These are phyloP conservation scores for Nyctalus aviator DNA, from an alignment of 2,797 vertebrate species.

Conservation along the genomic window DNA sequence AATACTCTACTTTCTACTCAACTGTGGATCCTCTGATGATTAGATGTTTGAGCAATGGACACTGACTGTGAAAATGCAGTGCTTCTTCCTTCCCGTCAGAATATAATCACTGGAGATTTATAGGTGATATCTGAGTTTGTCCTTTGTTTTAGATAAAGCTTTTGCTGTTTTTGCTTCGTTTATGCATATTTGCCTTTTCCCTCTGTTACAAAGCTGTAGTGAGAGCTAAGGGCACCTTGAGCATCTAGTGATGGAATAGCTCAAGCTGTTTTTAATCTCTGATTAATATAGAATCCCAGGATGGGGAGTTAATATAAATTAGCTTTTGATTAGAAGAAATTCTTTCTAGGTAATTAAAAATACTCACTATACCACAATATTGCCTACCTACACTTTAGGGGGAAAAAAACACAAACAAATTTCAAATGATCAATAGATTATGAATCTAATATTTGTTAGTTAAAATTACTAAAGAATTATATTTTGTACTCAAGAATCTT, in stretches of 20 bases:
- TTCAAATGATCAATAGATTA: neutral
- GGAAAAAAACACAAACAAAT: neutral
- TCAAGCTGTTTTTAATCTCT: neutral
- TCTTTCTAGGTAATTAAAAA: neutral
- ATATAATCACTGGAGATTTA: neutral
- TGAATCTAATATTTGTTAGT: neutral
- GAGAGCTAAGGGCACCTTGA: neutral
- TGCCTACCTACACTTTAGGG: neutral
- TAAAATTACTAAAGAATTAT: neutral
- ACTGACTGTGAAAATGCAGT: neutral
- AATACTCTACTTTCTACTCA: neutral
- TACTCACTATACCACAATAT: neutral
- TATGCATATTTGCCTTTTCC: neutral
- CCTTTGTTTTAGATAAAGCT: neutral
- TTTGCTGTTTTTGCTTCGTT: neutral
- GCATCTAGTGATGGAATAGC: neutral
- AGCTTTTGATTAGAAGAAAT: neutral
- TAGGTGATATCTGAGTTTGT: neutral
- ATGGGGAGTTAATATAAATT: constrained; percentile 17
- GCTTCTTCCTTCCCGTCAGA: neutral
- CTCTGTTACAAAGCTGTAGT: neutral
- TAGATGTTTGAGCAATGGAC: neutral
- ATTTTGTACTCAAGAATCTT: neutral
- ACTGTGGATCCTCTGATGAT: neutral
- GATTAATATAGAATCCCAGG: neutral